Evolutionary conservation across 2,888 invertebrate species (phyloP), one percentile per base, ranked within the genome.

Genomic region (Eumacrocentrus americanus): DNA sequence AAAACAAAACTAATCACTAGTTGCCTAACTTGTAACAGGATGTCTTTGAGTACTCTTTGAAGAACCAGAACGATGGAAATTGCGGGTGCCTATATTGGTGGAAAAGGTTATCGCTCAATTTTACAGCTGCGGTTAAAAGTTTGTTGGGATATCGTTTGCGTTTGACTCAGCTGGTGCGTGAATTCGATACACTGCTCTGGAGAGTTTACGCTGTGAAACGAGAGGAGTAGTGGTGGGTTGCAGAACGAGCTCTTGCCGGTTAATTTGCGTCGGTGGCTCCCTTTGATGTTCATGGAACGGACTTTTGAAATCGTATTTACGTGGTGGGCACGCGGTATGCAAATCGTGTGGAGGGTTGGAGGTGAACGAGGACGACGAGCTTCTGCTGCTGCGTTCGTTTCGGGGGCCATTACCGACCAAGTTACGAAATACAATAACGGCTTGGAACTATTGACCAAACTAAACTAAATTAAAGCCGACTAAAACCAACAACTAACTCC

Each of bases 281-380:
- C 72, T 72, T 72, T 72, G 71, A 71, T 70, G 67, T 71, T 64
- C 61, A 62, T 47, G 20, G 58, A 65, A 61, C 64, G 64, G 65
- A 71, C 70, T 72, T 68, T 71, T 66, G 61, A 61, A 72, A 64
- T 70, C 58, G 68, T 69, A 72, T 72, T 71, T 70, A 66, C 69
- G 67, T 58, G 60, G 42, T 35, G 42, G 61, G 61, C 59, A 60
- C 56, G 51, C 62, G 63, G 58, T 64, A 71, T 68, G 71, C 63
- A 71, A 72, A 72, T 66, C 63, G 62, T 58, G 61, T 52, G 62
- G 62, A 58, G 55, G 29, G 40, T 25, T 23, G 14, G 25, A 42
- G 38, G 42, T 23, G 25, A 53, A 38, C 42, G 18, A n/a, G 51
- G 37, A 16, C 44, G 14, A 50, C 50, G 29, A 56, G 50, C 25